Conservation (phyloP, 2,888 invertebrate genomes). For the Drosophila neutralis region DNA sequence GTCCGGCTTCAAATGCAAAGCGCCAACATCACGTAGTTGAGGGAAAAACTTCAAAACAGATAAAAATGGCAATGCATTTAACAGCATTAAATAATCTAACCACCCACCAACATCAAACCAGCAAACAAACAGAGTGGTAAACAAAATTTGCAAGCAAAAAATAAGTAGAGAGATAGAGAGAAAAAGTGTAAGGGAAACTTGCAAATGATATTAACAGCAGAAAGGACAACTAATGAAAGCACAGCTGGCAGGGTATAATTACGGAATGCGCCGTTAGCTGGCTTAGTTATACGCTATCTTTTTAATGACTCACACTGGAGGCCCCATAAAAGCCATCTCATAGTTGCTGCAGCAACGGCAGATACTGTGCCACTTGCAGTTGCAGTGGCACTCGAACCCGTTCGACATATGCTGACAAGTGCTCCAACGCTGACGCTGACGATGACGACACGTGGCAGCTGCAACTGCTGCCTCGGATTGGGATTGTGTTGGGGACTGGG, state of each 20-base stretch:
- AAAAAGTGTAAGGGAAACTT: conserved; percentile 24
- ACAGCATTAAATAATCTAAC: conserved; percentile 52
- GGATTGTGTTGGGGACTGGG: conserved; percentile 4
- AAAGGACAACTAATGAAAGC: conserved; percentile 43
- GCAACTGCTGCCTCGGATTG: conserved; percentile 35
- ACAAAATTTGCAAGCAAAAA: conserved; percentile 54
- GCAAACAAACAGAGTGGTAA: conserved; percentile 42
- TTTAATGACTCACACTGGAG: conserved; percentile 63
- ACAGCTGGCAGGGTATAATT: conserved; percentile 39
- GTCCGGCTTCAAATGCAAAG: conserved; percentile 66
- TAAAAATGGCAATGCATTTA: conserved; percentile 76
- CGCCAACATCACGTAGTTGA: conserved; percentile 52
- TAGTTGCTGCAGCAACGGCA: conserved; percentile 16
- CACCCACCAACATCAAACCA: conserved; percentile 14
- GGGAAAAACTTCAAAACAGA: conserved; percentile 56
- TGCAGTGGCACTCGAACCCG: conserved; percentile 48
- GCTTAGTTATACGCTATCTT: conserved; percentile 56
- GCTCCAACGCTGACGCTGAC: conserved; percentile 40
- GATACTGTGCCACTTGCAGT: conserved; percentile 50
- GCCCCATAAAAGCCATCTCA: conserved; percentile 53
- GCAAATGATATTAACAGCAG: conserved; percentile 60
- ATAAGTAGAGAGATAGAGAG: neutral
- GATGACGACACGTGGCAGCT: conserved; percentile 62
- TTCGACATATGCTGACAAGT: conserved; percentile 78
- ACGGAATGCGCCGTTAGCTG: conserved; percentile 55